Conservation (phyloP, 30 jellyfish, hydroid and myxozoan species). For the Sanderia malayensis region DNA sequence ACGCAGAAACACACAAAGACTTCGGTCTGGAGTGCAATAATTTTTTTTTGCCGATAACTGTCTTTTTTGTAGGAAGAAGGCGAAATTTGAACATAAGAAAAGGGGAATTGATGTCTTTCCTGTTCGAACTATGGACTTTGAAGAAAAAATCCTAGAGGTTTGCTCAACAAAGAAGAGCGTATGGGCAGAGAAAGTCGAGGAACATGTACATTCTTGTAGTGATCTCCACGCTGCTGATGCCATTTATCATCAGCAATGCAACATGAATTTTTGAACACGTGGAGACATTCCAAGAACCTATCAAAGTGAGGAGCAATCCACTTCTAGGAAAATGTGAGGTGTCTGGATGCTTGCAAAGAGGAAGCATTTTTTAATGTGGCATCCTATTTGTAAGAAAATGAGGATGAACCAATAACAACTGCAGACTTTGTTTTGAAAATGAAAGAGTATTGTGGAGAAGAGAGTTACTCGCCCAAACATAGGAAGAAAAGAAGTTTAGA, state of each 20-base stretch:
- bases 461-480: constrained; percentile 35
- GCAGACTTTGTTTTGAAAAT: constrained; percentile 37
- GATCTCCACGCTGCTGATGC: constrained; percentile 58
- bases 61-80: no score
- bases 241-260: constrained; percentile 55
- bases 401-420: constrained; percentile 45
- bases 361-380: constrained; percentile 26
- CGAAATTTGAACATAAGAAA: no score
- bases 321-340: constrained; percentile 21
- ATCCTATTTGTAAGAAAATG: constrained; percentile 22
- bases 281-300: constrained; percentile 28
- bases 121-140: constrained; percentile 31
- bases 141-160: constrained; percentile 10
- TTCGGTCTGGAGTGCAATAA: no score
- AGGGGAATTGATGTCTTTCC: no score
- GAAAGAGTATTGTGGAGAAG: constrained; percentile 55
- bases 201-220: constrained; percentile 5
- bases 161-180: constrained; percentile 38
- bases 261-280: constrained; percentile 42
- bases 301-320: constrained; percentile 9
- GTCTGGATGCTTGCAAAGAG: constrained; percentile 13
- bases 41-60: no score
- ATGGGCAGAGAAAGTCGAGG: constrained; percentile 50
- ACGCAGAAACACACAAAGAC: no score
- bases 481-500: constrained; percentile 23